A percentile compares a stretch with the other conserved stretches of the same genome.
Conservation (phyloP, 2,797 vertebrate species). For the Melanotaenia pygmaea region DNA sequence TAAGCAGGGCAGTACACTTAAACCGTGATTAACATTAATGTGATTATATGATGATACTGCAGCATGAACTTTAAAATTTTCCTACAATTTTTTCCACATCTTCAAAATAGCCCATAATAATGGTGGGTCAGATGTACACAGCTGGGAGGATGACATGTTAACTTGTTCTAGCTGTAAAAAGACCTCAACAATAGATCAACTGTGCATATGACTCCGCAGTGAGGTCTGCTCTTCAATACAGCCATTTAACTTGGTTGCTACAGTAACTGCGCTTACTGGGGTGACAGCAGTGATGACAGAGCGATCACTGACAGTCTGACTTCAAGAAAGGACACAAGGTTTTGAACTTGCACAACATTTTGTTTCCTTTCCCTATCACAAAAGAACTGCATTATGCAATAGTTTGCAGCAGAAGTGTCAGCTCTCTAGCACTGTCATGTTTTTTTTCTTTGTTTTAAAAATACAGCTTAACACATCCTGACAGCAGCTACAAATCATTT, state of each 20-base stretch:
- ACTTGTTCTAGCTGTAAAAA: slow-evolving; percentile 18
- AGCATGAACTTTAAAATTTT: slow-evolving; percentile 4
- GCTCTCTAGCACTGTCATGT: slow-evolving; percentile 20
- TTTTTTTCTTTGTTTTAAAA: slow-evolving; percentile 8
- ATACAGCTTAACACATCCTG: slow-evolving; percentile 21
- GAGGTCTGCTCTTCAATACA: slow-evolving; percentile 29
- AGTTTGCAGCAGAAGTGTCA: slow-evolving; percentile 38
- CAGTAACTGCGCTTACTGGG: slow-evolving; percentile 35
- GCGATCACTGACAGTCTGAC: slow-evolving; percentile 45
- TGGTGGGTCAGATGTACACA: slow-evolving; percentile 2
- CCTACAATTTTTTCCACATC: not conserved
- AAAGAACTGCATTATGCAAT: slow-evolving; percentile 65
- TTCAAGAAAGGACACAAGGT: slow-evolving; percentile 56
- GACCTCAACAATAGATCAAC: slow-evolving; percentile 47
- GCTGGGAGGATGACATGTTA: not conserved
- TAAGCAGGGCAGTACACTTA: not conserved
- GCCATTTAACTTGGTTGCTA: slow-evolving; percentile 56
- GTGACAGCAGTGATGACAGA: slow-evolving; percentile 44
- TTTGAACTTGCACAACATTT: slow-evolving; percentile 53
- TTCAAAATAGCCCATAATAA: not conserved
- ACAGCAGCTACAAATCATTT: slow-evolving; percentile 36
- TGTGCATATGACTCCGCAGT: slow-evolving; percentile 14
- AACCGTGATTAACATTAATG: not conserved
- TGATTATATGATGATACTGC: not conserved
- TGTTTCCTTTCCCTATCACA: slow-evolving; percentile 29